A percentile compares a stretch with the other conserved stretches of the same genome.
Conservation (phyloP, 2,113 vertebrate genomes). For the Aphyosemion australe region DNA sequence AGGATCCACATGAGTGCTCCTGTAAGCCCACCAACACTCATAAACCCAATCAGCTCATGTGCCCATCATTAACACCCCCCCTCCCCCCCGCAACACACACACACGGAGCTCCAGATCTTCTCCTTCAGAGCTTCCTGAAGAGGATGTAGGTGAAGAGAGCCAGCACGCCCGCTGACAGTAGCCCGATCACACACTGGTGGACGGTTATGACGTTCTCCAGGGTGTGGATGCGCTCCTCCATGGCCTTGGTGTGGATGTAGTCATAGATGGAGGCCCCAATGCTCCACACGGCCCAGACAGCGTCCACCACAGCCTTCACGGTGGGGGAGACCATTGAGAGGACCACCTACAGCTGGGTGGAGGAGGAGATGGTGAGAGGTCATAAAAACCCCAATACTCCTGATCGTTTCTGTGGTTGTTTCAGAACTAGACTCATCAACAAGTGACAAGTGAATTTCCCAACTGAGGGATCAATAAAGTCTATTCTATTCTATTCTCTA, state of each 20-base stretch:
- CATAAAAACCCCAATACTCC: neutral
- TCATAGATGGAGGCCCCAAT: constrained; percentile 81
- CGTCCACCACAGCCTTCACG: constrained; percentile 81
- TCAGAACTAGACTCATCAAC: too few species aligned
- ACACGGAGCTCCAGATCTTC: neutral
- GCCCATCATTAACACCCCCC: too few species aligned
- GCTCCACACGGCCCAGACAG: constrained; percentile 80
- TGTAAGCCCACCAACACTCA: too few species aligned
- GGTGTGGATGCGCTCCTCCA: constrained; percentile 81
- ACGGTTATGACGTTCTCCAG: constrained; percentile 77
- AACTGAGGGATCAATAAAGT: too few species aligned
- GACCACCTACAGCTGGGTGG: constrained; percentile 34
- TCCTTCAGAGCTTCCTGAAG: constrained; percentile 75
- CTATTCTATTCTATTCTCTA: too few species aligned
- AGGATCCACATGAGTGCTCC: too few species aligned
- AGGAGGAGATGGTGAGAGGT: constrained; percentile 3
- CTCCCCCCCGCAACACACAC: too few species aligned
- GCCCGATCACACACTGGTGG: constrained; percentile 79
- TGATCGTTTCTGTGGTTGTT: too few species aligned
- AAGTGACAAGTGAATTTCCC: too few species aligned
- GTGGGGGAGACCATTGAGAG: constrained; percentile 80
- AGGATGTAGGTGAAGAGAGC: constrained; percentile 78
- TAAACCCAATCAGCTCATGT: too few species aligned
- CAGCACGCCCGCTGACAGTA: constrained; percentile 72
- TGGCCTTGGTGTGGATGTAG: constrained; percentile 82